These are phyloP conservation scores for Mastomys natalensis DNA, from an alignment of 2,113 vertebrate genomes.

Conservation along the genomic window DNA sequence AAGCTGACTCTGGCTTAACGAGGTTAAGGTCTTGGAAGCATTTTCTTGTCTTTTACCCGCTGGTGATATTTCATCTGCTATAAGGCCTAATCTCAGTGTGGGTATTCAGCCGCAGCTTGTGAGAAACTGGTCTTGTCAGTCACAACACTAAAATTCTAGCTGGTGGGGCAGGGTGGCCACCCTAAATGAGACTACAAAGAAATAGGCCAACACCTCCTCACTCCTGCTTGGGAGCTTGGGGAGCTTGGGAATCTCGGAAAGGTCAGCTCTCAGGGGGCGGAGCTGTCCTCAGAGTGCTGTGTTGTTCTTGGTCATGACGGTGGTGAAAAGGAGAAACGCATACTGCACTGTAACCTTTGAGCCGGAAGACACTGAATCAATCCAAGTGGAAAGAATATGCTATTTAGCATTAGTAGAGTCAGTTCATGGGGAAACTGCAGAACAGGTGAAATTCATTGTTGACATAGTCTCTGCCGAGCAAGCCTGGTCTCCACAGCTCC, in stretches of 20 bases:
- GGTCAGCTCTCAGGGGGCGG: not conserved
- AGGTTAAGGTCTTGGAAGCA: not conserved
- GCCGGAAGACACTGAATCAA: constrained; percentile 62
- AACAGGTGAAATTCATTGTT: not conserved
- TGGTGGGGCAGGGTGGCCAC: not conserved
- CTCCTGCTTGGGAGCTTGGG: too few species aligned
- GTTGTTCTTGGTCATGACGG: not conserved
- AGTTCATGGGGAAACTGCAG: not conserved
- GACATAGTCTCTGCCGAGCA: not conserved
- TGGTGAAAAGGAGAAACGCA: not conserved
- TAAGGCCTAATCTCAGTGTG: not conserved
- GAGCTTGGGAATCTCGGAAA: not conserved
- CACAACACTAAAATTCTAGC: not conserved
- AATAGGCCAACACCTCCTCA: not conserved
- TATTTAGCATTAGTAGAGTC: constrained; percentile 17
- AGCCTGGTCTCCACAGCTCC: not conserved
- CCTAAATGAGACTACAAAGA: not conserved
- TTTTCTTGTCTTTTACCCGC: not conserved
- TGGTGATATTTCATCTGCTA: not conserved
- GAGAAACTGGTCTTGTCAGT: not conserved
- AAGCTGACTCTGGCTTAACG: not conserved
- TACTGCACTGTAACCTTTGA: constrained; percentile 3
- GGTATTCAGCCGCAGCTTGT: not conserved
- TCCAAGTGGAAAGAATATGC: constrained; percentile 57
- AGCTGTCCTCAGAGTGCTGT: not conserved